Evolutionary conservation across 2,113 vertebrate genomes (phyloP).

Genomic region (Ophthalmolycus amberensis): DNA sequence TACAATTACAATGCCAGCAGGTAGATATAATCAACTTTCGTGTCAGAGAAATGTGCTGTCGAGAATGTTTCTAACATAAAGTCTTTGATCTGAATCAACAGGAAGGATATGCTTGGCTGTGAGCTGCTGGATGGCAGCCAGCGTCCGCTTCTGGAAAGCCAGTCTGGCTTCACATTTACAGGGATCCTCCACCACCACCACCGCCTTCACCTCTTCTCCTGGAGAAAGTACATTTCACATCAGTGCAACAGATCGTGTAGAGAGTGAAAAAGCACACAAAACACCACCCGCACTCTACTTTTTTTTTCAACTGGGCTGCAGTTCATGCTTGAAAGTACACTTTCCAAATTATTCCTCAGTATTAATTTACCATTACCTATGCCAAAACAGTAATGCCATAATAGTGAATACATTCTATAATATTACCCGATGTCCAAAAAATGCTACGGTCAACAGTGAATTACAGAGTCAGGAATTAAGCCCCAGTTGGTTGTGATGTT

Average conservation of each 20-base stretch:
- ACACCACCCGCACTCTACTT: background rate
- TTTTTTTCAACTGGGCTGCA: slow-evolving; percentile 9
- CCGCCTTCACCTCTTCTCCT: slow-evolving; percentile 81
- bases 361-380: background rate
- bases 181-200: slow-evolving; percentile 83
- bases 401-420: slow-evolving; percentile 42
- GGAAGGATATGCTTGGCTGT: slow-evolving; percentile 93
- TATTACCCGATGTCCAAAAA: slow-evolving; percentile 56
- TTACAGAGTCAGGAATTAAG: slow-evolving; percentile 24
- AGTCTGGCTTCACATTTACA: slow-evolving; percentile 91
- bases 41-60: slow-evolving; percentile 8
- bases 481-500: slow-evolving; percentile 47
- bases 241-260: slow-evolving; percentile 38
- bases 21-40: background rate
- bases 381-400: slow-evolving; percentile 21
- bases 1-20: slow-evolving; percentile 14
- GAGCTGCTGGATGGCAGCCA: slow-evolving; percentile 87
- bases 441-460: slow-evolving; percentile 32
- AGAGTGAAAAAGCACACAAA: slow-evolving; percentile 25
- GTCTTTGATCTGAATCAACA: slow-evolving; percentile 54
- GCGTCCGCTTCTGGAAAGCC: slow-evolving; percentile 89
- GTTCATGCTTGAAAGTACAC: slow-evolving; percentile 4
- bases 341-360: background rate
- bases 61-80: slow-evolving; percentile 20
- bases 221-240: slow-evolving; percentile 66